Evolutionary conservation across 2,888 invertebrate species (phyloP), one percentile per base, ranked within the genome.

Genomic region (Drosophila conformis): DNA sequence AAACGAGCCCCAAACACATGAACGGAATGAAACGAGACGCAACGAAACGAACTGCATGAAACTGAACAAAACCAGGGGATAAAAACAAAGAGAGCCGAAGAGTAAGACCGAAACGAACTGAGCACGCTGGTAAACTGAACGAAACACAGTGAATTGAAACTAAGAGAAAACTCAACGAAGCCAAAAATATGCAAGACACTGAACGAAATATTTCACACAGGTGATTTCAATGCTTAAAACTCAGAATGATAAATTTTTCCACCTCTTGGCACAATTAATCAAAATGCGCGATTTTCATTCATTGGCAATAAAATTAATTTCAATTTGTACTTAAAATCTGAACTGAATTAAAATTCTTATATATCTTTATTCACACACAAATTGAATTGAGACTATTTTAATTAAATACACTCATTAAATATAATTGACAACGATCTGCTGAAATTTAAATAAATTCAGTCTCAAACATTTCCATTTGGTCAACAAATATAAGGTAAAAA

Each of bases 71-170:
- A 0, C 5, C 40, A 33, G 31, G 57, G 69, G 29, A 57, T 63
- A 42, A 53, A 48, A 60, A 56, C 48, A 51, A 76, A 77, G 73
- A 77, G 76, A 8, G 7, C 18, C 10, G 13, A 76, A 76, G 77
- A 76, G 76, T 33, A 10, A 15, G n/a, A 7, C 2, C 10, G 40
- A 25, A 42, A 8, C n/a, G 21, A 3, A 21, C 25, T 10, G 18
- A 27, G 15, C 6, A 54, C 27, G 33, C 48, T 27, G 10, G 4
- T 38, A 10, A 42, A 36, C 56, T 3, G n/a, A 29, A 18, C n/a
- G 77, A 69, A 65, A 73, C 62, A 27, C 10, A 4, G 2, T 21
- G 62, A 56, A 68, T 15, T 5, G 62, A 49, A 66, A 53, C 53
- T 33, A 77, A 77, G 77, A 77, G 77, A 69, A 63, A 63, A 38